Conservation (phyloP, 2,797 vertebrate species). For the Poecilia velifera region DNA sequence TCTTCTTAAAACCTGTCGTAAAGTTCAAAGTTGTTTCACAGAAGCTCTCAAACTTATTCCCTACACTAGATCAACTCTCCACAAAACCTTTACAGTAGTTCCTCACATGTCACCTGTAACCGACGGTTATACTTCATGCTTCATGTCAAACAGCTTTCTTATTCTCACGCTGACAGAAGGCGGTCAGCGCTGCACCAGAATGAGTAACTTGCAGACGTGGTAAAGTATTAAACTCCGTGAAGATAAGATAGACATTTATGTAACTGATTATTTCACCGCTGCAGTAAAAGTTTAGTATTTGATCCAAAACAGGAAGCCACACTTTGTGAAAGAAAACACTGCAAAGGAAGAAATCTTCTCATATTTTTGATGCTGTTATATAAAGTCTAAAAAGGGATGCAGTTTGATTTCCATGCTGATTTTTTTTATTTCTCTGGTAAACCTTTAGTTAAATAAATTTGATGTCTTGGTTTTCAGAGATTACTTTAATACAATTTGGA, state of each 20-base stretch:
- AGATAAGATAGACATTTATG: neutral
- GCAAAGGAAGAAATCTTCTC: neutral
- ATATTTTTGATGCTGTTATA: neutral
- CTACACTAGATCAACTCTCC: neutral
- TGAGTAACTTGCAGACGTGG: neutral
- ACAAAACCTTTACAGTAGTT: neutral
- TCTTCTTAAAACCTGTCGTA: neutral
- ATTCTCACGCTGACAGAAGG: neutral
- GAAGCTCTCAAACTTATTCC: neutral
- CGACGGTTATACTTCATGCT: neutral
- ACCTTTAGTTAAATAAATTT: too few relatives aligned
- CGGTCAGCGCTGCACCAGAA: neutral
- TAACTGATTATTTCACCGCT: neutral
- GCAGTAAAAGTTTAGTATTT: conserved; percentile 1
- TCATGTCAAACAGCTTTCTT: neutral
- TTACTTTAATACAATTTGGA: too few relatives aligned
- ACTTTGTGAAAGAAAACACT: neutral
- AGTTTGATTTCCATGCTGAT: too few relatives aligned
- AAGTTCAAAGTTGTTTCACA: neutral
- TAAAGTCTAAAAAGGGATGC: neutral
- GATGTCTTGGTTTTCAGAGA: neutral
- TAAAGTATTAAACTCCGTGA: neutral
- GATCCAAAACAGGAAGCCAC: neutral
- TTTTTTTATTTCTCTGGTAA: too few relatives aligned
- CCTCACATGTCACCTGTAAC: neutral